Evolutionary conservation across 2,888 invertebrate genomes (phyloP), one percentile per base, ranked within the genome.

Genomic region (Polydrusus pterygomalis): DNA sequence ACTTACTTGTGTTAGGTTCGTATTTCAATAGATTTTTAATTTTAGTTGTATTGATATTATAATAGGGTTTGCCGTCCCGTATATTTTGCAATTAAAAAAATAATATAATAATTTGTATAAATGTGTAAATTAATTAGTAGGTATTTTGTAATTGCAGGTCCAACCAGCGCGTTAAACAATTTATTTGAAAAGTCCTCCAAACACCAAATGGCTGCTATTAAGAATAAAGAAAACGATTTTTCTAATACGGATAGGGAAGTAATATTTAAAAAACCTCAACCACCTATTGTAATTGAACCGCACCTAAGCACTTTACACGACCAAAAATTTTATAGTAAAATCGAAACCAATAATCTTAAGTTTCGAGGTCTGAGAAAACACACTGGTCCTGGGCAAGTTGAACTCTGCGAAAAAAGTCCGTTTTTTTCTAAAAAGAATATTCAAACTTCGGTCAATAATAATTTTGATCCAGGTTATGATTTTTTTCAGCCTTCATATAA

Each of bases 321-420:
- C 5, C 17, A 10, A 18, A 60, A 34, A 18, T 11, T 1, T 3
- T 10, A 60, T 2, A 9, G 10, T 38, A 60, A 17, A 40, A 60
- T 17, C 10, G 7, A 30, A 38, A 60, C 17, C 17, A 60, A 38
- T 34, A 40, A 60, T 15, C 10, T 60, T 1, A 38, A 38, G 38
- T 60, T 38, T 60, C 58, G 18, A 60, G 58, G 58, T 0, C 2
- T 60, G 3, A 60, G 10, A 38, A 38, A 38, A 38, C 17, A 38
- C 5, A 1, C 58, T 17, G 58, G 1, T 38, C 17, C 18, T 1
- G 9, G 6, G 7, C 9, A 38, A 60, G 25, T 60, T 5, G 38
- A 11, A 38, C 38, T 60, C 10, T 60, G 58, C 8, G 58, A 38
- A 38, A n/a, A n/a, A 15, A 60, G 58, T 17, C 58, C 58, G 2